A percentile compares a stretch with the other conserved stretches of the same genome.
phyloP scores from a whole-genome alignment of 1,140 invertebrate species.

The Pemphigus obesinymphae region DNA sequence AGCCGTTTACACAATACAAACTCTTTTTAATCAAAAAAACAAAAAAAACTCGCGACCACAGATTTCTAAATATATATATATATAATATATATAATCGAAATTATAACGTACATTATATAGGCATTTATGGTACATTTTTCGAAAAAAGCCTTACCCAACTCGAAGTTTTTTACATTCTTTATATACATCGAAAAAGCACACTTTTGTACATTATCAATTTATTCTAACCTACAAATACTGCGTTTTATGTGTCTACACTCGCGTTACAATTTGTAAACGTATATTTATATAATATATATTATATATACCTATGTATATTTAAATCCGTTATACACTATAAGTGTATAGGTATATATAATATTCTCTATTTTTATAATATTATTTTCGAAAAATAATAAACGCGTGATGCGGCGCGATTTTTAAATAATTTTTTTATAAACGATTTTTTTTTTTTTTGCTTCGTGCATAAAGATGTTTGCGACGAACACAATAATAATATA shows the following conservation, averaged over 20 bases:
- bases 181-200: constrained; percentile 12
- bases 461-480: background rate
- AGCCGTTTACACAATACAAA: background rate
- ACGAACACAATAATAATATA: background rate
- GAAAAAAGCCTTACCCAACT: background rate
- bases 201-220: background rate
- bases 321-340: constrained; percentile 6
- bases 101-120: background rate
- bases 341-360: too few relatives aligned
- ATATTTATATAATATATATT: background rate
- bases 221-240: background rate
- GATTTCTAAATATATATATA: background rate
- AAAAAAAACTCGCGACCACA: background rate
- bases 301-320: background rate
- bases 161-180: background rate
- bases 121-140: background rate
- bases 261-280: background rate
- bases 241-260: background rate
- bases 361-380: constrained; percentile 7
- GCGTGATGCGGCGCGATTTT: background rate
- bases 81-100: background rate
- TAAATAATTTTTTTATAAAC: background rate
- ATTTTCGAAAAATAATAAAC: constrained; percentile 14
- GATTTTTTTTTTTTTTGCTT: background rate
- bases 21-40: background rate